Conservation (phyloP, 2,113 vertebrate genomes). For the Syngnathus scovelli region DNA sequence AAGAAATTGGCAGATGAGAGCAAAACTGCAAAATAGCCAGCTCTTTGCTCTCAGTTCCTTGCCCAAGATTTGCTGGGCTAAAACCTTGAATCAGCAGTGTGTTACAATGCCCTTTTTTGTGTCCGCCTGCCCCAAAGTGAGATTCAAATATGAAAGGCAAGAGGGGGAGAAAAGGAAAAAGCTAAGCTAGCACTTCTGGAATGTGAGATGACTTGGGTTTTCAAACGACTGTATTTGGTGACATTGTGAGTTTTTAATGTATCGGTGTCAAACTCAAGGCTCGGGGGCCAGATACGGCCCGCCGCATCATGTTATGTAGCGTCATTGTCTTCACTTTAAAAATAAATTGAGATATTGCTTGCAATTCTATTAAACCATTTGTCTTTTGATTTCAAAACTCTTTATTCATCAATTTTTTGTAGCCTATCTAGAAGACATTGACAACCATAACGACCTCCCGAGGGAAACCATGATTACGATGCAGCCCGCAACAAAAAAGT, state of each 20-base stretch:
- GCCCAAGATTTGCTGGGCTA: constrained; percentile 54
- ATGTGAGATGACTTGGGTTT: constrained; percentile 15
- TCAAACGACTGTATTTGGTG: constrained; percentile 3
- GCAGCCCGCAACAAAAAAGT: no score
- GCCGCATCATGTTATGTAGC: no score
- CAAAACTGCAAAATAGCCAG: constrained; percentile 66
- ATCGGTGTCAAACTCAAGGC: no score
- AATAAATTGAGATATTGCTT: no score
- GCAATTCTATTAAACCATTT: no score
- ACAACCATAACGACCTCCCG: no score
- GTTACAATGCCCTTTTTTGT: constrained; percentile 49
- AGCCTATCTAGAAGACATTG: no score
- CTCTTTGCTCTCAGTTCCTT: constrained; percentile 60
- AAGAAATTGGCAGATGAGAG: constrained; percentile 70
- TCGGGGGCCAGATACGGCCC: no score
- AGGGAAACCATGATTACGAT: no score
- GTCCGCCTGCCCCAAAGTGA: constrained; percentile 38
- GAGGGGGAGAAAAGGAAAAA: not conserved
- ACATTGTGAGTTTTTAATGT: not conserved
- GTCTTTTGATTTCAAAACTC: no score
- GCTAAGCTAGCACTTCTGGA: not conserved
- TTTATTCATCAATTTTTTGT: no score
- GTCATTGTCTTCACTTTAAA: no score
- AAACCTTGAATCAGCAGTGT: constrained; percentile 66
- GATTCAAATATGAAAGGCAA: constrained; percentile 41